Percentiles rank a stretch among this genome's conserved stretches.
Evolutionary conservation across 2,888 invertebrate species (phyloP).

Genomic region (Pheosia gnoma): DNA sequence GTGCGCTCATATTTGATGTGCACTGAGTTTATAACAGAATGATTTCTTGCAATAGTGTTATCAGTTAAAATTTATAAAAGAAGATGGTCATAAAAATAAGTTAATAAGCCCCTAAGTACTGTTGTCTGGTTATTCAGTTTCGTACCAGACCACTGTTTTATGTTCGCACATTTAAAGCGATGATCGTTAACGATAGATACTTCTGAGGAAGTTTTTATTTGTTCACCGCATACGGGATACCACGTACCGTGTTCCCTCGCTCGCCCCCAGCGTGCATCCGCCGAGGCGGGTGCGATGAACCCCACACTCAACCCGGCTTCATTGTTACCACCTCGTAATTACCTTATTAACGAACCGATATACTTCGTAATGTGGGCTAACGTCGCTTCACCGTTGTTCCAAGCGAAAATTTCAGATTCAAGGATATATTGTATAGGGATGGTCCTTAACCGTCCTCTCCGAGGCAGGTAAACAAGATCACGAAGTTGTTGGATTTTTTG

Average conservation of each 20-base stretch:
- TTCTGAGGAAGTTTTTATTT: slow-evolving; percentile 41
- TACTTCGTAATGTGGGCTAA: slow-evolving; percentile 11
- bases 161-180: background rate
- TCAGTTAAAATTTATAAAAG: too few species aligned
- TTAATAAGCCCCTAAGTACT: too few species aligned
- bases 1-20: too few species aligned
- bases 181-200: slow-evolving; percentile 12
- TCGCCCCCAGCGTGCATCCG: slow-evolving; percentile 44
- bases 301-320: slow-evolving; percentile 27
- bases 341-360: slow-evolving; percentile 48
- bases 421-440: background rate
- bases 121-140: too few species aligned
- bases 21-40: too few species aligned
- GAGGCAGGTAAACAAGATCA: background rate
- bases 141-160: background rate
- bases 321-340: slow-evolving; percentile 48
- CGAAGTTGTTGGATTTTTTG: background rate
- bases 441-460: background rate
- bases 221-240: slow-evolving; percentile 35
- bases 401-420: background rate
- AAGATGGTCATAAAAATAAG: too few species aligned
- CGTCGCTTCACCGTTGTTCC: background rate
- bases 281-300: slow-evolving; percentile 42
- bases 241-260: slow-evolving; percentile 23
- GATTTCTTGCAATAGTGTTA: too few species aligned